Conservation (phyloP, 2,888 invertebrate genomes). For the Dugesia japonica region DNA sequence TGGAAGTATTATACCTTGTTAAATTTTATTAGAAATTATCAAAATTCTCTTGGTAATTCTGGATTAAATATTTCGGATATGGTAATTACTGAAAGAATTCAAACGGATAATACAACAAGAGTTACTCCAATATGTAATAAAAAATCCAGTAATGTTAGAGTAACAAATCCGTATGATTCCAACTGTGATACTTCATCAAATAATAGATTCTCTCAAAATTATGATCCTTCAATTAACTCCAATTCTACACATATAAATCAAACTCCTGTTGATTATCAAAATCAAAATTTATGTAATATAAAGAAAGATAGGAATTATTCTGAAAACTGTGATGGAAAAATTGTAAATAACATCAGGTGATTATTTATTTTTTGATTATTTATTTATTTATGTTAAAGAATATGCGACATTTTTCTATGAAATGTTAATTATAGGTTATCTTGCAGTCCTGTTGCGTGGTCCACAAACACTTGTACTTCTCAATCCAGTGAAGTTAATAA, state of each 20-base stretch:
- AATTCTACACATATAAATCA: not conserved
- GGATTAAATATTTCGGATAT: conserved; percentile 8
- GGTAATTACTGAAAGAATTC: conserved; percentile 6
- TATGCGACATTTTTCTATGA: not conserved
- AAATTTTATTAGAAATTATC: not conserved
- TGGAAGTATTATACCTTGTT: not conserved
- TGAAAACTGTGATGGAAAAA: not conserved
- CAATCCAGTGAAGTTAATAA: not conserved
- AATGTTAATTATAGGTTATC: not conserved
- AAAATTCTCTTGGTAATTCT: not conserved
- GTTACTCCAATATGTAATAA: not conserved
- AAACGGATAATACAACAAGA: conserved; percentile 1
- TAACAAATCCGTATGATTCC: conserved; percentile 7
- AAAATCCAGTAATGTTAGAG: not conserved
- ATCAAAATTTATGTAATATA: not conserved
- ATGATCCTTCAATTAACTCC: not conserved
- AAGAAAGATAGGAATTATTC: not conserved
- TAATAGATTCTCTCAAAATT: conserved; percentile 12
- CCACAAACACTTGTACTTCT: not conserved
- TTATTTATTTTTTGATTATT: not conserved
- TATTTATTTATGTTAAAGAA: not conserved
- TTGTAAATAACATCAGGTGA: conserved; percentile 3
- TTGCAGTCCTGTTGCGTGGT: not conserved
- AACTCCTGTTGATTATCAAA: not conserved
- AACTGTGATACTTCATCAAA: not conserved